phyloP scores from a whole-genome alignment of 2,888 invertebrate species.

The Hoplodrina blanda region DNA sequence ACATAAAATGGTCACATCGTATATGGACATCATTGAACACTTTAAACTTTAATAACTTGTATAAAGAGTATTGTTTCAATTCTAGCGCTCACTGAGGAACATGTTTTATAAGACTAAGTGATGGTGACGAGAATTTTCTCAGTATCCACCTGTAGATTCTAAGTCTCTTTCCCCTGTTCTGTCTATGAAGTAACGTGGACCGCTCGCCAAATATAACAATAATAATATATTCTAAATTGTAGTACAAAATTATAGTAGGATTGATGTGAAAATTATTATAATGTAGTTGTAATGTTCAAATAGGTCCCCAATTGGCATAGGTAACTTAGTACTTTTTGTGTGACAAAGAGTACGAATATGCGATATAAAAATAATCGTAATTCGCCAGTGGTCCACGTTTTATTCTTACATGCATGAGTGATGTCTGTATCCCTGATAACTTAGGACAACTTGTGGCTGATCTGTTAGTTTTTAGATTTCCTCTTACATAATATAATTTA shows the following conservation, averaged over 20 bases:
- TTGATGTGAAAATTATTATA: constrained; percentile 4
- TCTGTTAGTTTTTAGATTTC: constrained; percentile 77
- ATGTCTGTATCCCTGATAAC: constrained; percentile 76
- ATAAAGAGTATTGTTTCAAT: constrained; percentile 80
- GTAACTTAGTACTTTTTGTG: constrained; percentile 7
- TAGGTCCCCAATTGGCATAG: constrained; percentile 47
- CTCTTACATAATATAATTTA: constrained; percentile 57
- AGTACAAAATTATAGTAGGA: constrained; percentile 38
- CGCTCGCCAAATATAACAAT: constrained; percentile 65
- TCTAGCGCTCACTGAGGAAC: constrained; percentile 89
- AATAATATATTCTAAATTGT: constrained; percentile 20
- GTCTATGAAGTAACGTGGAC: constrained; percentile 73
- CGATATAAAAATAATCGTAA: constrained; percentile 33
- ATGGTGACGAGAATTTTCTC: constrained; percentile 85
- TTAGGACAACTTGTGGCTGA: constrained; percentile 80
- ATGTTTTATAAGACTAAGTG: constrained; percentile 80
- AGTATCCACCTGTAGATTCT: constrained; percentile 83
- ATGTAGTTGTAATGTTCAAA: constrained; percentile 27
- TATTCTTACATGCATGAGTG: constrained; percentile 78
- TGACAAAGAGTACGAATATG: constrained; percentile 27
- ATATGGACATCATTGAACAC: constrained; percentile 52
- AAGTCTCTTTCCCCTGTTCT: constrained; percentile 76
- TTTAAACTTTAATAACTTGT: constrained; percentile 62
- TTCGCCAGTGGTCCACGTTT: constrained; percentile 77
- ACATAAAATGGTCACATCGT: constrained; percentile 26